These are phyloP conservation scores for Hedychridium roseum DNA, from an alignment of 2,888 invertebrate species.

Conservation along the genomic window DNA sequence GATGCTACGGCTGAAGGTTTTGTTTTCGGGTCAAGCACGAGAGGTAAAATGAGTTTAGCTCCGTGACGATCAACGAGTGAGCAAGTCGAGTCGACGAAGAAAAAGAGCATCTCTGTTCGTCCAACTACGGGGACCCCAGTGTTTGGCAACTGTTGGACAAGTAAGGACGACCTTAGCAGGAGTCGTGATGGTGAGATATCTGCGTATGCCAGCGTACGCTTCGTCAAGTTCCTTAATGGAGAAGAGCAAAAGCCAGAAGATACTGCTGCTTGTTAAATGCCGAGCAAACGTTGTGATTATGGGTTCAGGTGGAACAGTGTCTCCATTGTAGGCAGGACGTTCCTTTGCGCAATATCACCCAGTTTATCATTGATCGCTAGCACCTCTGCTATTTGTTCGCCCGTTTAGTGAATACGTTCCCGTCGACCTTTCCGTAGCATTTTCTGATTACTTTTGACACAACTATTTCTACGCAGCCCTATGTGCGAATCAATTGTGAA, in stretches of 20 bases:
- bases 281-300: slow-evolving; percentile 3
- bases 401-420: neutral
- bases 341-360: slow-evolving; percentile 3
- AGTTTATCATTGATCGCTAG: neutral
- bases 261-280: slow-evolving; percentile 1
- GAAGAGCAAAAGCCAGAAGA: neutral
- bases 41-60: no score
- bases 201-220: neutral
- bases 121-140: no score
- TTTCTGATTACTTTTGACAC: neutral
- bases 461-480: no score
- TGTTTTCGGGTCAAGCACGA: no score
- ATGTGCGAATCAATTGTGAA: no score
- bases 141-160: slow-evolving; percentile 2
- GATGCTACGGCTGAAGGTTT: no score
- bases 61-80: no score
- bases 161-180: slow-evolving; percentile 13
- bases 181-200: neutral
- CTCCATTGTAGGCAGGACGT: slow-evolving; percentile 3
- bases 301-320: slow-evolving; percentile 3
- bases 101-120: no score
- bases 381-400: neutral
- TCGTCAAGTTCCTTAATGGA: neutral
- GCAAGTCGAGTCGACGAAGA: no score
- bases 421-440: neutral